Evolutionary conservation across 2,797 vertebrate genomes (phyloP), one percentile per base, ranked within the genome.

Genomic region (Gouania willdenowi): DNA sequence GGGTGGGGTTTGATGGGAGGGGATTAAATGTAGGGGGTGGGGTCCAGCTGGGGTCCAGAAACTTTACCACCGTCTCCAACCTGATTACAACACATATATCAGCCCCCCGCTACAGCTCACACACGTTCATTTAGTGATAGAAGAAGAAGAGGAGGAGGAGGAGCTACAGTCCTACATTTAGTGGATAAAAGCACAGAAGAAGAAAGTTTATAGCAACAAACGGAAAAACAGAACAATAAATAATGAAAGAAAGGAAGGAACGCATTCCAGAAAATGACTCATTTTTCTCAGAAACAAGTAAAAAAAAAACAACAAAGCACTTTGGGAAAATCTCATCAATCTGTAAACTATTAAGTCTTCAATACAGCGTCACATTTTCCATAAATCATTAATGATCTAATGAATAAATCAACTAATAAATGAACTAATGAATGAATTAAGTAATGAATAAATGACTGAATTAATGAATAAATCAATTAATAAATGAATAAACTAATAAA

Each of bases 1-100:
- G 79, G 75, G 83, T 56, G 73, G 81, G 78, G 80, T 82, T 84
- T 77, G 36, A 64, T 30, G 30, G 36, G 34, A 77, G 26, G 59
- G 52, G 78, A 79, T 76, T 76, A 60, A 2, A 60, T 41, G 48
- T 38, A 30, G 13, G 6, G 41, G 18, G 20, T 29, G 60, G 26
- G 27, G 10, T 16, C 8, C 24, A 40, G 21, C 22, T 6, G 41
- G 31, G 32, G 40, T 30, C 24, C 27, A 23, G 35, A 13, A 48
- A 64, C 13, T 15, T 11, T 26, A 23, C n/a, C 8, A n/a, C n/a
- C n/a, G n/a, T n/a, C n/a, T 16, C 8, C 24, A 40, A 21, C 22
- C 6, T 41, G 31, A 32, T 40, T 30, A 24, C 27, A 23, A 35
- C 13, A 48, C 64, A 13, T 15, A 11, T 26, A 23, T n/a, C 8